Evolutionary conservation across 2,888 invertebrate species (phyloP).

Genomic region (Drosophila leonis): DNA sequence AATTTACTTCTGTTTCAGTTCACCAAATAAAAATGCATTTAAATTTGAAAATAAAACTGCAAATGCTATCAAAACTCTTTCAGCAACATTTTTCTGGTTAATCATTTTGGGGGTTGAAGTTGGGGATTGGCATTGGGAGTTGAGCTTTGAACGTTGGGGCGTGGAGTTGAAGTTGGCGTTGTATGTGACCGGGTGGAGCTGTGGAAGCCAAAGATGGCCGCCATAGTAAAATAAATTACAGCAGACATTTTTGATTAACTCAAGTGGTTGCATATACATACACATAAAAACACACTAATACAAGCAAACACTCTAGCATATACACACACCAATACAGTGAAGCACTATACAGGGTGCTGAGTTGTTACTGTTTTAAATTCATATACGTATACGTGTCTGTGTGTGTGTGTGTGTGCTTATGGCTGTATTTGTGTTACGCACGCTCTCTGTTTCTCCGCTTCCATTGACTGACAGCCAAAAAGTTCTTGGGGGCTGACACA

Average conservation of each 20-base stretch:
- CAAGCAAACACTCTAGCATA: constrained; percentile 11
- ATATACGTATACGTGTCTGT: constrained; percentile 7
- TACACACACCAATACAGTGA: constrained; percentile 12
- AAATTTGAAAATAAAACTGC: constrained; percentile 45
- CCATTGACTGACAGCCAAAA: constrained; percentile 81
- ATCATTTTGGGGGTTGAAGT: neutral
- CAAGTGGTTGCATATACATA: constrained; percentile 78
- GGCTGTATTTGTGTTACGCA: constrained; percentile 39
- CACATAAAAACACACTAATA: constrained; percentile 23
- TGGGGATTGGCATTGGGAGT: neutral
- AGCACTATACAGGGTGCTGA: constrained; percentile 68
- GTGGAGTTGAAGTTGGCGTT: neutral
- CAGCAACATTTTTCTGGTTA: constrained; percentile 14
- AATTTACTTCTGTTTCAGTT: constrained; percentile 52
- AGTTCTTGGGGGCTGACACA: constrained; percentile 75
- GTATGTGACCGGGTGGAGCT: constrained; percentile 21
- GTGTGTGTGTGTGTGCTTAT: neutral
- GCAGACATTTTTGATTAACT: constrained; percentile 85
- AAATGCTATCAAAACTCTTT: constrained; percentile 50
- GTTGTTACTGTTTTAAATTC: constrained; percentile 44
- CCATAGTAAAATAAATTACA: constrained; percentile 83
- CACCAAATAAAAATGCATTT: constrained; percentile 44
- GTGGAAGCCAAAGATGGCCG: constrained; percentile 75
- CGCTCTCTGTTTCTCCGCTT: constrained; percentile 68
- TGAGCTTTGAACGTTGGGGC: neutral